Evolutionary conservation across 2,113 vertebrate species (phyloP).

Genomic region (Semnornis frantzii): DNA sequence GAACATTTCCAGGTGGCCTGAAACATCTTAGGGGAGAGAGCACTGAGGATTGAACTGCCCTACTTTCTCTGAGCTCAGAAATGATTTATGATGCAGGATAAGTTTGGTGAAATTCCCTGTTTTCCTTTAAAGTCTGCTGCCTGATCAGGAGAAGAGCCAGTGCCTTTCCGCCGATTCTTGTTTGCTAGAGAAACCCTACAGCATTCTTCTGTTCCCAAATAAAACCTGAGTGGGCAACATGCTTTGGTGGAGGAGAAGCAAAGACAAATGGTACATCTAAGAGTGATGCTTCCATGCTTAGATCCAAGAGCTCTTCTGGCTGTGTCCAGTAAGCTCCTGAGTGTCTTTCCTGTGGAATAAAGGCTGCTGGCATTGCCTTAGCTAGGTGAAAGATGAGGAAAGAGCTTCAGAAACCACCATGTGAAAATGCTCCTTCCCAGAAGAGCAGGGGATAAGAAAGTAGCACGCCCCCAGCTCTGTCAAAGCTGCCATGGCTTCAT

Average conservation of each 20-base stretch:
- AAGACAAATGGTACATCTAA: background rate
- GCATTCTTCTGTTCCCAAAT: background rate
- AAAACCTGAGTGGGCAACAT: background rate
- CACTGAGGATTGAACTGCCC: background rate
- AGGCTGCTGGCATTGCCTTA: background rate
- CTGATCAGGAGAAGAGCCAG: background rate
- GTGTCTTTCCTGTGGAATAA: background rate
- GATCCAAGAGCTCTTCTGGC: background rate
- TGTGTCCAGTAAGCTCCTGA: background rate
- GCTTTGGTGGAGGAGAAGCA: background rate
- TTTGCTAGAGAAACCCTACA: background rate
- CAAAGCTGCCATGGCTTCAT: background rate
- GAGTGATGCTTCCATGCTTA: background rate
- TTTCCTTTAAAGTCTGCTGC: background rate
- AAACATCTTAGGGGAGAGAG: background rate
- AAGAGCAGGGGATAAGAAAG: background rate
- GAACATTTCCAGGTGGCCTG: background rate
- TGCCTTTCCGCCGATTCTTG: background rate
- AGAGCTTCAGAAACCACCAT: accelerated
- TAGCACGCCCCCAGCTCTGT: background rate
- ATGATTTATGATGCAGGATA: background rate
- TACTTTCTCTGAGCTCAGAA: background rate
- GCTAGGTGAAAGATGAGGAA: background rate
- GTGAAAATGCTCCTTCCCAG: background rate
- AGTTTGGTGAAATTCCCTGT: conserved; percentile 6